Evolutionary conservation across 2,797 vertebrate genomes (phyloP).

Genomic region (Scarus forsteni): DNA sequence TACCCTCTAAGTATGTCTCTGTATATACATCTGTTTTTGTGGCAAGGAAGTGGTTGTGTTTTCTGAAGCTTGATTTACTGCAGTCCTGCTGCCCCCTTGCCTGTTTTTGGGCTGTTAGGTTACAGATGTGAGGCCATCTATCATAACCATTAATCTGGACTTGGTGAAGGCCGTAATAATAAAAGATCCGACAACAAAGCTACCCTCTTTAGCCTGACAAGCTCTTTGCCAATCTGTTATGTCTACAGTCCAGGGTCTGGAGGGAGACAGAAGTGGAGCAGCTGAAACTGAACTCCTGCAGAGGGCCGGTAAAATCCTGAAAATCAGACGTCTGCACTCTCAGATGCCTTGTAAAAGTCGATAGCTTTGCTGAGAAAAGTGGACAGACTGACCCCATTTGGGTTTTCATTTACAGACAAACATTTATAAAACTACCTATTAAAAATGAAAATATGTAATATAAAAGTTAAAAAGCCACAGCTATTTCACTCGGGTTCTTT

Average conservation of each 20-base stretch:
- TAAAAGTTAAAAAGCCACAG: constrained; percentile 18
- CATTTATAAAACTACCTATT: constrained; percentile 27
- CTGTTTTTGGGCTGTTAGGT: constrained; percentile 42
- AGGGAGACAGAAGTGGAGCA: constrained; percentile 47
- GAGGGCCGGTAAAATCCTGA: constrained; percentile 59
- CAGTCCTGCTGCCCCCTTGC: constrained; percentile 26
- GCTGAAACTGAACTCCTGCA: constrained; percentile 60
- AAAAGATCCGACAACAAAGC: constrained; percentile 45
- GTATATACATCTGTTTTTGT: constrained; percentile 34
- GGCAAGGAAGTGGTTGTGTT: constrained; percentile 4
- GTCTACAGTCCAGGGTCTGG: constrained; percentile 45
- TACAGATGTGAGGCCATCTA: constrained; percentile 49
- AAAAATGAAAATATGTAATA: constrained; percentile 9
- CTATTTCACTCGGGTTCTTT: constrained; percentile 13
- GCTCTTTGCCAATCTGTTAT: constrained; percentile 41
- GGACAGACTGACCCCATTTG: constrained; percentile 37
- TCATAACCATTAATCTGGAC: constrained; percentile 49
- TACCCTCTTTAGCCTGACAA: constrained; percentile 27
- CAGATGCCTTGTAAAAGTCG: constrained; percentile 63
- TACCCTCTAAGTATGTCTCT: constrained; percentile 8
- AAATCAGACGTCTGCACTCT: constrained; percentile 70
- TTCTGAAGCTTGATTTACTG: constrained; percentile 46
- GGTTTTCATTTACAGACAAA: constrained; percentile 35
- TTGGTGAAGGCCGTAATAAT: constrained; percentile 37
- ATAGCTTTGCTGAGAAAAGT: constrained; percentile 34